Percentiles rank a stretch among this genome's conserved stretches.
Conservation (phyloP, 2,888 invertebrate species). For the Lasioglossum zephyrum region DNA sequence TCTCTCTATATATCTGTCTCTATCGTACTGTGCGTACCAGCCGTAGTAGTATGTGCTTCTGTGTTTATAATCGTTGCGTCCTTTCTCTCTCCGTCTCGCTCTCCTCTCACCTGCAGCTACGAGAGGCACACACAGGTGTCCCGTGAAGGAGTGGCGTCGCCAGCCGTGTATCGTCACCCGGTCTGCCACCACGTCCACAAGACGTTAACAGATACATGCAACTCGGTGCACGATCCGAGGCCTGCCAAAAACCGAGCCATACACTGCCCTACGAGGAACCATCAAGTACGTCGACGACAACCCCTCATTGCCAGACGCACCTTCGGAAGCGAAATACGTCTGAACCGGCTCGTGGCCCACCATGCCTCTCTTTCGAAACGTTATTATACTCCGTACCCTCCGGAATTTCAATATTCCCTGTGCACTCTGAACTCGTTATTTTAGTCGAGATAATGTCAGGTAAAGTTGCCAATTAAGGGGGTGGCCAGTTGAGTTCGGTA, state of each 20-base stretch:
- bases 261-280: conserved; percentile 53
- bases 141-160: conserved; percentile 69
- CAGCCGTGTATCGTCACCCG: conserved; percentile 55
- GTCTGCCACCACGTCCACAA: conserved; percentile 50
- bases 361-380: conserved; percentile 14
- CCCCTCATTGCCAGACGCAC: neutral
- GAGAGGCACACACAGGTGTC: conserved; percentile 67
- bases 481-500: too few species aligned
- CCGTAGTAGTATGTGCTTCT: conserved; percentile 62
- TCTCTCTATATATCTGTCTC: conserved; percentile 9
- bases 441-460: too few species aligned
- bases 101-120: conserved; percentile 69
- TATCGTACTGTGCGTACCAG: conserved; percentile 47
- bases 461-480: too few species aligned
- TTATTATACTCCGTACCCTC: neutral
- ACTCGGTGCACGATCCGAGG: conserved; percentile 41
- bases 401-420: neutral
- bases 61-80: conserved; percentile 72
- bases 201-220: conserved; percentile 14
- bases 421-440: neutral
- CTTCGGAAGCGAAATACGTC: conserved; percentile 30
- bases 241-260: conserved; percentile 60
- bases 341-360: conserved; percentile 39
- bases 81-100: conserved; percentile 70
- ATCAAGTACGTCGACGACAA: conserved; percentile 36